Percentiles rank a stretch among this genome's conserved stretches.
These are phyloP conservation scores for Rhamphomyia laevipes DNA, from an alignment of 2,888 invertebrate species.

Conservation along the genomic window DNA sequence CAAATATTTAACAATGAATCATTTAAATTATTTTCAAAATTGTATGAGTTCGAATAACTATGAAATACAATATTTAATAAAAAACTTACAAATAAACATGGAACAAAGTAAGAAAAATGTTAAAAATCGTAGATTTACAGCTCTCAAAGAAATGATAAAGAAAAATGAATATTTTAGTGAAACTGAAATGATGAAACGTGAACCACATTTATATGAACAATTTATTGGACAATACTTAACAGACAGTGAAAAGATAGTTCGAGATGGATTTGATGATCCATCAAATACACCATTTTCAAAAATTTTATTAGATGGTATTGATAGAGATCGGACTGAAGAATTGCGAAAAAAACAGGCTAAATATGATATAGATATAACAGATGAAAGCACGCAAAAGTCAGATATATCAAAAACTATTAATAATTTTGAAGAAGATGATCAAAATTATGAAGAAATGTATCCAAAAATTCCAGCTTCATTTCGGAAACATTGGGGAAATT, in stretches of 20 bases:
- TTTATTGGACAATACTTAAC: conserved; percentile 77
- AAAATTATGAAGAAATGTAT: conserved; percentile 30
- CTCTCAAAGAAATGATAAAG: conserved; percentile 58
- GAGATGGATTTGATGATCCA: conserved; percentile 48
- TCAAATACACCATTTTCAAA: conserved; percentile 51
- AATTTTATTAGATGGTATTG: conserved; percentile 69
- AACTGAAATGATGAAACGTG: conserved; percentile 84
- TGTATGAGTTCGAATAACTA: conserved; percentile 36
- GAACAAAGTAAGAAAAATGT: conserved; percentile 44
- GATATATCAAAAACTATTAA: conserved; percentile 19
- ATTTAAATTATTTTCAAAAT: conserved; percentile 55
- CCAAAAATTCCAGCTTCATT: conserved; percentile 26
- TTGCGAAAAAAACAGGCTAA: conserved; percentile 47
- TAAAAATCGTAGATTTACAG: conserved; percentile 73
- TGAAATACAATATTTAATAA: conserved; percentile 51
- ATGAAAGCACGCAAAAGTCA: neutral
- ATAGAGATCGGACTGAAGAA: conserved; percentile 54
- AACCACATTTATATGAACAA: conserved; percentile 82
- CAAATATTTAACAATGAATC: conserved; percentile 50
- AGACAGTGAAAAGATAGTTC: conserved; percentile 55
- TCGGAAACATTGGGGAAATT: conserved; percentile 44
- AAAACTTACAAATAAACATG: conserved; percentile 46
- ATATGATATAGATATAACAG: conserved; percentile 38
- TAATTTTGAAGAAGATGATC: conserved; percentile 29
- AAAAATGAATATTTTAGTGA: conserved; percentile 75